These are phyloP conservation scores for Spheniscus humboldti DNA, from an alignment of 2,797 vertebrate species.

Conservation along the genomic window DNA sequence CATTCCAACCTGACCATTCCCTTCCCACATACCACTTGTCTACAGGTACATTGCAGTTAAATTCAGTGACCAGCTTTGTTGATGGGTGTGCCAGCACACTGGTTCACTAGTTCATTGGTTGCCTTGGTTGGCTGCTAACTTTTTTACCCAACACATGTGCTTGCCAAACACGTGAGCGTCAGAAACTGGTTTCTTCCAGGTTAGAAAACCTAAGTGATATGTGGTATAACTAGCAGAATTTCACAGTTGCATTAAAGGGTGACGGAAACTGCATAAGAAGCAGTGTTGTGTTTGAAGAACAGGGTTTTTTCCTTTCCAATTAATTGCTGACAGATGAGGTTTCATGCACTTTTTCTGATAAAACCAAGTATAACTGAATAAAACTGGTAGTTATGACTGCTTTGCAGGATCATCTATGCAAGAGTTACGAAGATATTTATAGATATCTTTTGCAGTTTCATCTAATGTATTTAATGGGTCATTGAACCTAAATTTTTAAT, in stretches of 20 bases:
- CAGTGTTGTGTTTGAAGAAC: background rate
- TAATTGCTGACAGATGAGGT: conserved; percentile 13
- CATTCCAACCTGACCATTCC: background rate
- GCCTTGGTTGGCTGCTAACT: background rate
- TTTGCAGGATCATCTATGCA: background rate
- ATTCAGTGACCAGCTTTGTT: background rate
- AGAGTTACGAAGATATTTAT: background rate
- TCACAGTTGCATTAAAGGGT: background rate
- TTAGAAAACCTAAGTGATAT: background rate
- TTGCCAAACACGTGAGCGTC: background rate
- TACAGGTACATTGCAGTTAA: background rate
- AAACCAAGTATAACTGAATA: background rate
- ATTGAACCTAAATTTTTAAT: conserved; percentile 24
- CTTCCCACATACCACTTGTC: background rate
- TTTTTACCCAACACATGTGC: background rate
- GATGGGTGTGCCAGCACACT: background rate
- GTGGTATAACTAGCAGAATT: background rate
- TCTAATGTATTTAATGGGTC: background rate
- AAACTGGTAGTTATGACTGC: background rate
- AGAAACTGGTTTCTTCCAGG: background rate
- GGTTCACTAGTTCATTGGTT: background rate
- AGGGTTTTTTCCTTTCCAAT: background rate
- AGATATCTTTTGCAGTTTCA: background rate
- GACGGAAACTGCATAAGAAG: background rate
- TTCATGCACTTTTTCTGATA: conserved; percentile 5